These are phyloP conservation scores for Kryptopterus vitreolus DNA, from an alignment of 2,797 vertebrate species.

Conservation along the genomic window DNA sequence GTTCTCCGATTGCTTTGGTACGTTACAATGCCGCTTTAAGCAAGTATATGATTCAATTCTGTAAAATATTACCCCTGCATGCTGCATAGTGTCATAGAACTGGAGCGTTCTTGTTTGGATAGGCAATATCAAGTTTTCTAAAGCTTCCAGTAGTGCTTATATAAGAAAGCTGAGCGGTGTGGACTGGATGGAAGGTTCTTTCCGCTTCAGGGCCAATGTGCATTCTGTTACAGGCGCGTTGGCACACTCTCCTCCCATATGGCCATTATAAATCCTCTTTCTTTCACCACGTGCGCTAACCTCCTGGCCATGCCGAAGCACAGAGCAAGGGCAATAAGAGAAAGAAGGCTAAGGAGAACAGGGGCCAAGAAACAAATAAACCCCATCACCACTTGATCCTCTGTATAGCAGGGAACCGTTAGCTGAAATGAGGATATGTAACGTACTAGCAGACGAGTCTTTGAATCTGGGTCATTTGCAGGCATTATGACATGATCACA, in stretches of 20 bases:
- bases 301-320: background rate
- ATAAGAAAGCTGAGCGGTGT: background rate
- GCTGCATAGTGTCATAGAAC: background rate
- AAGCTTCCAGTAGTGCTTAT: background rate
- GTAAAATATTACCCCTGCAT: background rate
- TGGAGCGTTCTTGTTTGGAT: background rate
- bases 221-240: background rate
- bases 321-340: background rate
- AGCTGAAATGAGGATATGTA: background rate
- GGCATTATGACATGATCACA: background rate
- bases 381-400: too few relatives aligned
- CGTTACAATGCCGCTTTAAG: background rate
- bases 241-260: background rate
- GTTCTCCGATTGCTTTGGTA: background rate
- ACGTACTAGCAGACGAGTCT: background rate
- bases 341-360: background rate
- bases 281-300: background rate
- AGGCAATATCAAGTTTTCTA: background rate
- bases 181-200: background rate
- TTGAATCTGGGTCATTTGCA: constrained; percentile 21
- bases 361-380: background rate
- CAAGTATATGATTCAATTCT: background rate
- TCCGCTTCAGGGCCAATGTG: background rate
- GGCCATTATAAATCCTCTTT: background rate
- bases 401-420: too few relatives aligned